Evolutionary conservation across 2,113 vertebrate genomes (phyloP), one percentile per base, ranked within the genome.

Genomic region (Rousettus leschenaultii): DNA sequence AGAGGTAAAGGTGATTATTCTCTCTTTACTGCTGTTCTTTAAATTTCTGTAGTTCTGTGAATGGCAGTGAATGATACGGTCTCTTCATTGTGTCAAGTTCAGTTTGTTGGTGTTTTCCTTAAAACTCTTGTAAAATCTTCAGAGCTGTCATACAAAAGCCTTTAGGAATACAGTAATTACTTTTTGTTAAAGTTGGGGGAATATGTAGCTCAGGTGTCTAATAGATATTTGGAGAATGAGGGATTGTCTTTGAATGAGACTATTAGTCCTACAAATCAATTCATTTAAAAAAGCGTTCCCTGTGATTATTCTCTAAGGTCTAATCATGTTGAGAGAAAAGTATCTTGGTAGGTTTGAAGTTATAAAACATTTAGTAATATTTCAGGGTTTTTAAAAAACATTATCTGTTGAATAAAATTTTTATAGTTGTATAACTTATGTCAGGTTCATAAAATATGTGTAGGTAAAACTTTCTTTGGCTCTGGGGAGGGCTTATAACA

Each of bases 201-300:
- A 35, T 97, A 24, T 87, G 87, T 63, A 89, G 97, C 94, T 94
- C 83, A 86, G 22, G 91, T 97, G 45, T 92, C 92, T 85, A 82
- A 71, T 89, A 97, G 89, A 87, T 89, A 55, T 0, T 97, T 95
- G 91, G 38, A 95, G 89, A 90, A 92, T 33, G 97, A 97, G 57
- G 38, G 48, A 96, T 98, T 30, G 33, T 53, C 95, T 96, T 80
- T 96, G 91, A 96, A 93, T 82, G 82, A 71, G 78, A 97, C 88
- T 83, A 43, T 97, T 96, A 97, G 93, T 98, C 48, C 79, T 97
- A 55, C 95, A 96, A 95, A 93, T 91, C 30, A 90, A 78, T 90
- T 95, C 65, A 78, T 85, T 97, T 79, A 78, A 85, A 45, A 38
- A 35, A 91, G 33, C 30, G 0, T 9, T 94, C 38, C 59, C 68